A percentile compares a stretch with the other conserved stretches of the same genome.
Evolutionary conservation across 1,140 invertebrate species (phyloP).

Genomic region (Aphidius ervi): DNA sequence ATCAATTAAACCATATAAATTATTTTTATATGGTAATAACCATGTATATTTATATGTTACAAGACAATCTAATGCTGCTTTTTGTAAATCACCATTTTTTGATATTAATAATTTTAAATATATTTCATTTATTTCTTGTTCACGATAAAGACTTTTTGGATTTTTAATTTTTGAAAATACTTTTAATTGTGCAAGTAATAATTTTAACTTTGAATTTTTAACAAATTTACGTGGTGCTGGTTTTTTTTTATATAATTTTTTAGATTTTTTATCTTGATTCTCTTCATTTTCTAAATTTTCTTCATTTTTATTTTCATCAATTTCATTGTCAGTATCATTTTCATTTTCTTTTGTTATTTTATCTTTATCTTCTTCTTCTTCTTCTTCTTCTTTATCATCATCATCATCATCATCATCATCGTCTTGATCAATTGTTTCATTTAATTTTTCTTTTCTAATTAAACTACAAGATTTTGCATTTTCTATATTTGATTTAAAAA

Average conservation of each 20-base stretch:
- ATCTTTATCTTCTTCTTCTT: slow-evolving; percentile 37
- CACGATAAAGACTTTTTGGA: slow-evolving; percentile 72
- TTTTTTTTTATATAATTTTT: neutral
- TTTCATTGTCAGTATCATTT: slow-evolving; percentile 16
- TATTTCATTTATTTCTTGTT: slow-evolving; percentile 69
- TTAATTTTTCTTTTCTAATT: slow-evolving; percentile 18
- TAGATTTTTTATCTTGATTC: neutral
- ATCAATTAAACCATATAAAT: slow-evolving; percentile 74
- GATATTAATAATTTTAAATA: slow-evolving; percentile 77
- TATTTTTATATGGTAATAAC: slow-evolving; percentile 71
- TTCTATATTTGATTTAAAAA: slow-evolving; percentile 52
- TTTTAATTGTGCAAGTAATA: slow-evolving; percentile 68
- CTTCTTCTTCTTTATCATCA: slow-evolving; percentile 29
- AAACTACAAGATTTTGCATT: slow-evolving; percentile 52
- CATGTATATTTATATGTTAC: slow-evolving; percentile 78
- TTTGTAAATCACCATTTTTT: slow-evolving; percentile 75
- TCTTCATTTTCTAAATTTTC: slow-evolving; percentile 19
- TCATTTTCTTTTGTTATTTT: slow-evolving; percentile 27
- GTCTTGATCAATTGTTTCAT: slow-evolving; percentile 26
- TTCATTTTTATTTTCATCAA: slow-evolving; percentile 26
- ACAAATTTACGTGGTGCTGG: slow-evolving; percentile 33
- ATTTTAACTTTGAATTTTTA: slow-evolving; percentile 57
- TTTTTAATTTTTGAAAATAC: slow-evolving; percentile 78
- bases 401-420: slow-evolving; percentile 30
- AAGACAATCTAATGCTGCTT: slow-evolving; percentile 78